phyloP scores from a whole-genome alignment of 2,888 invertebrate genomes.

The Troides helena region DNA sequence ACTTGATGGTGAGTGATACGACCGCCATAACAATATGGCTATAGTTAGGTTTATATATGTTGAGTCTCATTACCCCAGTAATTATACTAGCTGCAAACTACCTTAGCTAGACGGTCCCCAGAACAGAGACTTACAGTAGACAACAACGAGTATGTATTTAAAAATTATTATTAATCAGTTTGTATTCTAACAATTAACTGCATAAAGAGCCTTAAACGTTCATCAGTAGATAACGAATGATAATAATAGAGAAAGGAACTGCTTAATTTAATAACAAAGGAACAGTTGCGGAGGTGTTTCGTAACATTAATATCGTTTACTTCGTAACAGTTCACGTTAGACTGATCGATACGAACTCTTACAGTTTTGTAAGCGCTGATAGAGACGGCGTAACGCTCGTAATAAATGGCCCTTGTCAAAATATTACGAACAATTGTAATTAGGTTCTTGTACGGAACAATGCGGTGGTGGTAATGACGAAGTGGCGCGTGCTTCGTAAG shows the following conservation, averaged over 20 bases:
- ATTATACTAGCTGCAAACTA: too few species aligned
- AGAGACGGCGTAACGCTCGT: constrained; percentile 54
- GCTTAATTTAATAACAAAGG: constrained; percentile 14
- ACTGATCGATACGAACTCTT: constrained; percentile 32
- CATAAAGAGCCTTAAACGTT: constrained; percentile 2
- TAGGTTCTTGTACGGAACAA: constrained; percentile 74
- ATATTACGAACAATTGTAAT: constrained; percentile 75
- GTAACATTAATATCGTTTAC: constrained; percentile 10
- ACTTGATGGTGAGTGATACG: too few species aligned
- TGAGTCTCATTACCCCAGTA: too few species aligned
- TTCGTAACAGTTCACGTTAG: constrained; percentile 17
- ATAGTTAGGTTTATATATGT: too few species aligned
- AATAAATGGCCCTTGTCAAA: constrained; percentile 77
- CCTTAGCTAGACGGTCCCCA: too few species aligned
- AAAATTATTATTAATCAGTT: neutral
- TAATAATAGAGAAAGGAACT: neutral
- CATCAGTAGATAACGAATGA: neutral
- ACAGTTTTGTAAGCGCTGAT: constrained; percentile 44
- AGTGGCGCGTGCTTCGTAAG: constrained; percentile 66
- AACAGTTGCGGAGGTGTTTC: constrained; percentile 11
- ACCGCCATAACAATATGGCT: too few species aligned
- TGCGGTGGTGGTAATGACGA: constrained; percentile 57
- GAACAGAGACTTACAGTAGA: too few species aligned
- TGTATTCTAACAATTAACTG: constrained; percentile 2
- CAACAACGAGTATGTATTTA: neutral